A percentile compares a stretch with the other conserved stretches of the same genome.
phyloP scores from a whole-genome alignment of 2,113 vertebrate species.

The Periophthalmus modestus region DNA sequence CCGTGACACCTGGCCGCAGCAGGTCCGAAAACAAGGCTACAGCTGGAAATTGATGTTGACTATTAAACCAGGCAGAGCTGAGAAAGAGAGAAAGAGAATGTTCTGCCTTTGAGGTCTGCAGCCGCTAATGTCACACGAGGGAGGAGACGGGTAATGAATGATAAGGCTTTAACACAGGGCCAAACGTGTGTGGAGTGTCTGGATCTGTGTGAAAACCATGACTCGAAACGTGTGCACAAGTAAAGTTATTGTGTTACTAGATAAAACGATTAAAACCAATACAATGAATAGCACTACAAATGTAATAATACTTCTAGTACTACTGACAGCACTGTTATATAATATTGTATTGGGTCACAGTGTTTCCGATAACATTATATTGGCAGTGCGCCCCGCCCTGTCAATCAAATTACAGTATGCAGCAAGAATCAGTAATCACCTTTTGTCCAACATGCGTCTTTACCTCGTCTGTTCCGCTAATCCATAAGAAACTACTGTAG shows the following conservation, averaged over 20 bases:
- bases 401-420: too few species aligned
- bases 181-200: neutral
- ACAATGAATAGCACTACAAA: too few species aligned
- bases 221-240: neutral
- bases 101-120: slow-evolving; percentile 5
- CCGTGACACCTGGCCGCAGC: slow-evolving; percentile 6
- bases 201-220: neutral
- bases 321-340: too few species aligned
- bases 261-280: too few species aligned
- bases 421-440: too few species aligned
- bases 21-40: slow-evolving; percentile 20
- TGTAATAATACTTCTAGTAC: too few species aligned
- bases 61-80: slow-evolving; percentile 14
- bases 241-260: neutral
- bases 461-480: too few species aligned
- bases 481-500: too few species aligned
- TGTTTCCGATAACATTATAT: too few species aligned
- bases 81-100: neutral
- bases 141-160: slow-evolving; percentile 15
- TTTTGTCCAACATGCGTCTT: too few species aligned
- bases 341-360: too few species aligned
- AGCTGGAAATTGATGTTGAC: slow-evolving; percentile 18
- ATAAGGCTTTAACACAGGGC: slow-evolving; percentile 3
- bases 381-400: too few species aligned
- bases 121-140: slow-evolving; percentile 12